Base-by-base conservation (phyloP, 2,888 invertebrate species). In the Galeruca laticollis region DNA sequence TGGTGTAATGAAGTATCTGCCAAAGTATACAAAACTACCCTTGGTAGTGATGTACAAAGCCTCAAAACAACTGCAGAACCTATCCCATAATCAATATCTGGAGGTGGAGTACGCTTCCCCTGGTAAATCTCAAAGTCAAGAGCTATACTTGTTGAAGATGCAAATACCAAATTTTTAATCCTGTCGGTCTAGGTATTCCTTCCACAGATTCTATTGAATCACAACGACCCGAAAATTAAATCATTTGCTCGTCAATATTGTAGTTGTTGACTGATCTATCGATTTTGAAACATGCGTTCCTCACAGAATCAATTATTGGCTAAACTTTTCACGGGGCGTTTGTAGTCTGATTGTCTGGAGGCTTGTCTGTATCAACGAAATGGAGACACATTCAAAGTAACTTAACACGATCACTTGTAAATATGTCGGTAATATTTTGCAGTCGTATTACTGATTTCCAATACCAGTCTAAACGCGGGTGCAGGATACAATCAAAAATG, bases 11-110 rank as follows among this genome's bases (percentile, higher is more conserved):
- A 11, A 47, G n/a, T 47, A 47, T 47, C 8, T 47, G n/a, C n/a
- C n/a, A 47, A 47, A 47, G n/a, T 47, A n/a, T 47, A 47, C 9
- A n/a, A 47, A 47, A 47, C 47, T 47, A 11, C 47, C n/a, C 47
- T 47, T 11, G 47, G n/a, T n/a, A 47, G n/a, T 11, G n/a, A 47
- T 47, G 9, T 11, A 47, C 47, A n/a, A n/a, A n/a, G n/a, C n/a
- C n/a, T n/a, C n/a, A n/a, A n/a, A n/a, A n/a, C n/a, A n/a, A n/a
- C n/a, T 47, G 47, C 47, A 11, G 47, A n/a, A 11, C 47, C 47
- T 11, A 47, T 5, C n/a, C 47, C 47, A 47, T 47, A 47, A 5
- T 47, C n/a, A 11, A 47, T 47, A 47, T 47, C 47, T 47, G 47
- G 47, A 8, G n/a, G 47, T 11, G 47, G 47, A 47, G n/a, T 47